Percentiles rank a stretch among this genome's conserved stretches.
These are phyloP conservation scores for Anabas testudineus DNA, from an alignment of 2,797 vertebrate genomes.

Conservation along the genomic window DNA sequence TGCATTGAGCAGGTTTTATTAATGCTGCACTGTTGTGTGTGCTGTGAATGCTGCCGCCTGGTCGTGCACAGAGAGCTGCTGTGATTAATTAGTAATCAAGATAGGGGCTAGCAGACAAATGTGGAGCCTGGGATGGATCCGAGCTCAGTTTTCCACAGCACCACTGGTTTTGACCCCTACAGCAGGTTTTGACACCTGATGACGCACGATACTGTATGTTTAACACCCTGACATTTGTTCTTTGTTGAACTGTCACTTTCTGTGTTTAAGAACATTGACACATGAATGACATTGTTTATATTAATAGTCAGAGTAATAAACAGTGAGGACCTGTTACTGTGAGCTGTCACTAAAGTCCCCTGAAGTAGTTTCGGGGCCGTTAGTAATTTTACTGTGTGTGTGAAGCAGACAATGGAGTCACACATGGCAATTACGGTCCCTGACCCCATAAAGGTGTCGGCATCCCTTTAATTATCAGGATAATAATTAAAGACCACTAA, in stretches of 20 bases:
- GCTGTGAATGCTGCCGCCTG: conserved; percentile 40
- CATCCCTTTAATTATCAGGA: conserved; percentile 62
- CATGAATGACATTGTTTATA: no score
- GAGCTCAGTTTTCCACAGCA: conserved; percentile 15
- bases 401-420: conserved; percentile 60
- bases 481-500: conserved; percentile 64
- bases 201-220: no score
- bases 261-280: no score
- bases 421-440: conserved; percentile 59
- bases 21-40: conserved; percentile 55
- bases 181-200: conserved; percentile 5
- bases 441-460: conserved; percentile 72
- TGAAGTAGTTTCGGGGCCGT: conserved; percentile 39
- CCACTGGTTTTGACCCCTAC: conserved; percentile 21
- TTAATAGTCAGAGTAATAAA: no score
- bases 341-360: neutral
- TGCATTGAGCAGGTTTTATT: conserved; percentile 47
- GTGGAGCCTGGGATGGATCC: conserved; percentile 24
- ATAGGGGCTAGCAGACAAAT: conserved; percentile 22
- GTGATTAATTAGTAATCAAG: conserved; percentile 70
- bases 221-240: no score
- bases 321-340: neutral
- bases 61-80: conserved; percentile 57
- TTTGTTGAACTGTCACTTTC: no score
- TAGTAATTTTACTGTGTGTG: conserved; percentile 59